These are phyloP conservation scores for Endotricha flammealis DNA, from an alignment of 2,888 invertebrate species.

Conservation along the genomic window DNA sequence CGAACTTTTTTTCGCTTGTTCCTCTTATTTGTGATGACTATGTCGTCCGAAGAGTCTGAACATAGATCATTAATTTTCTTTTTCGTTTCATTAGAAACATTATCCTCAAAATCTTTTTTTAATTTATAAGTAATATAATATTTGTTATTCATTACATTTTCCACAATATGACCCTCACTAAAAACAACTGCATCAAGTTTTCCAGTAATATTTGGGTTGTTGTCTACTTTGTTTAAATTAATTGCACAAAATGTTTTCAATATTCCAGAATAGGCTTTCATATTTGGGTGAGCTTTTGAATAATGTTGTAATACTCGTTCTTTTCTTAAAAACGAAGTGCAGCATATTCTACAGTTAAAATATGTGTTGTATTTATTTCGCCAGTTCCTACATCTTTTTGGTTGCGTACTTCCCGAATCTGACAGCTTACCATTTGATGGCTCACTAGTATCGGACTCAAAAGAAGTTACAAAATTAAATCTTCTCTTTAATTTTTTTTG, in stretches of 20 bases:
- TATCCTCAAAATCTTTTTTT: slow-evolving; percentile 2
- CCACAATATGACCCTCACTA: slow-evolving; percentile 37
- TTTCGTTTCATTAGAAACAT: slow-evolving; percentile 17
- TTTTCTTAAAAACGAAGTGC: slow-evolving; percentile 9
- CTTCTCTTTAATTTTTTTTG: slow-evolving; percentile 9
- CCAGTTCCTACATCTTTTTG: too few relatives aligned
- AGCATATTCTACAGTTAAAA: slow-evolving; percentile 21
- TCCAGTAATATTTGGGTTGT: slow-evolving; percentile 44
- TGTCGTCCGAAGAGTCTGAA: slow-evolving; percentile 24
- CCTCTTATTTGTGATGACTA: slow-evolving; percentile 13
- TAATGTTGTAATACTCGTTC: slow-evolving; percentile 9
- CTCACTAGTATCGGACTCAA: not conserved
- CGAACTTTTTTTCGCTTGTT: slow-evolving; percentile 25
- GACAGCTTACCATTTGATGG: too few relatives aligned
- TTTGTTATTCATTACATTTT: slow-evolving; percentile 24
- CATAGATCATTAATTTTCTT: slow-evolving; percentile 9
- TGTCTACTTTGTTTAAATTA: slow-evolving; percentile 39
- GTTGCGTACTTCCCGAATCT: not conserved
- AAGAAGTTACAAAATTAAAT: not conserved
- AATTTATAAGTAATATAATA: slow-evolving; percentile 38
- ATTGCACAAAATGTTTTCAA: slow-evolving; percentile 39
- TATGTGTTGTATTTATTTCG: slow-evolving; percentile 13
- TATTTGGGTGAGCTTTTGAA: slow-evolving; percentile 7
- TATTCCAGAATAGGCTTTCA: slow-evolving; percentile 31
- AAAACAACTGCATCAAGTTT: slow-evolving; percentile 37